Evolutionary conservation across 2,797 vertebrate genomes (phyloP).

Genomic region (Danionella dracula): DNA sequence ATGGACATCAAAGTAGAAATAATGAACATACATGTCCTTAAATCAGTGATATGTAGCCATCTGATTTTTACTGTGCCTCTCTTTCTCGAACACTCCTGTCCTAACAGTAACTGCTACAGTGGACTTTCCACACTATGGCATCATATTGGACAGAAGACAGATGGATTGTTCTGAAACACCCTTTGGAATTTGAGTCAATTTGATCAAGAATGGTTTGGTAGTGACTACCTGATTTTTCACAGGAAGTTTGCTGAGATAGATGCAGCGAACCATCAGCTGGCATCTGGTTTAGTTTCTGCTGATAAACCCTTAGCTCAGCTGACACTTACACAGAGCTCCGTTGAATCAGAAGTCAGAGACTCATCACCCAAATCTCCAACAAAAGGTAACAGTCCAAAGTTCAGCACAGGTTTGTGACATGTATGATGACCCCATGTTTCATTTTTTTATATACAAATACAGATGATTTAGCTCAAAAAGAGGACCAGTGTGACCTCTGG

Average conservation of each 20-base stretch:
- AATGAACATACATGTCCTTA: no score
- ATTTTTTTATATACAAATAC: conserved; percentile 24
- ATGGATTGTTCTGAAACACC: no score
- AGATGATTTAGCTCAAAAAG: conserved; percentile 20
- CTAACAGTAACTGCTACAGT: no score
- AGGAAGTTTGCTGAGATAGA: conserved; percentile 81
- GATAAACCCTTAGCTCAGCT: conserved; percentile 41
- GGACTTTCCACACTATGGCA: no score
- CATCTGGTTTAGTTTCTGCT: conserved; percentile 60
- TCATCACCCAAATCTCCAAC: conserved; percentile 11
- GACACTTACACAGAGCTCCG: conserved; percentile 26
- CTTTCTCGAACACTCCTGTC: no score
- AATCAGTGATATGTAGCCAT: no score
- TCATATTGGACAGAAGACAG: no score
- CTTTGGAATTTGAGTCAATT: no score
- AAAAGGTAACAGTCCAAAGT: conserved; percentile 10
- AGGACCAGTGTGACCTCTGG: conserved; percentile 35
- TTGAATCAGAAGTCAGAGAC: conserved; percentile 20
- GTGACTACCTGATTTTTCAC: conserved; percentile 36
- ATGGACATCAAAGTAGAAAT: no score
- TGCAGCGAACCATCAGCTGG: conserved; percentile 71
- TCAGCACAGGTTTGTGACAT: not conserved
- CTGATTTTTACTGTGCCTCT: no score
- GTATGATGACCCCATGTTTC: not conserved
- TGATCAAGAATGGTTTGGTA: no score